Conservation (phyloP, 1,140 invertebrate species). For the Drosophila asahinai region DNA sequence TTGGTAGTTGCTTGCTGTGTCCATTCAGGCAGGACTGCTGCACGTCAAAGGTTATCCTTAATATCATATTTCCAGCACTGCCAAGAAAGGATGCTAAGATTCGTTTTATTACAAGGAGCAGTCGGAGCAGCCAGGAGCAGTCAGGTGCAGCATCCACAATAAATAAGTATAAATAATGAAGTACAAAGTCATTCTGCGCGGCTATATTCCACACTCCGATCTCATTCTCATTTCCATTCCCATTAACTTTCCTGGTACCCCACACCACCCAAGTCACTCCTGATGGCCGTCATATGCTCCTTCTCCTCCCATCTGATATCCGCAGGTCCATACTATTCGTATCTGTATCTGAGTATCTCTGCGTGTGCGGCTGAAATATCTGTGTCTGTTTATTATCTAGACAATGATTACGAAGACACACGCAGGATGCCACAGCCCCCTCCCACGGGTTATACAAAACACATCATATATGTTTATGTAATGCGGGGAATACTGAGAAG, state of each 20-base stretch:
- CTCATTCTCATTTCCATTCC: conserved; percentile 1
- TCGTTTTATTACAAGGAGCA: conserved; percentile 53
- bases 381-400: conserved; percentile 59
- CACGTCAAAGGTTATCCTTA: conserved; percentile 24
- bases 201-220: conserved; percentile 12
- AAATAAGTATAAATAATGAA: conserved; percentile 82
- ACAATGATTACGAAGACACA: conserved; percentile 43
- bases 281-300: conserved; percentile 28
- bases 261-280: conserved; percentile 1
- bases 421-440: conserved; percentile 3
- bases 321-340: not conserved
- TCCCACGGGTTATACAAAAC: not conserved
- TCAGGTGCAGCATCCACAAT: conserved; percentile 24
- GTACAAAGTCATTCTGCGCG: conserved; percentile 71
- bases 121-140: conserved; percentile 20
- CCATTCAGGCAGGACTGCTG: conserved; percentile 14
- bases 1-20: conserved; percentile 42
- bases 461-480: not conserved
- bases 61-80: not conserved
- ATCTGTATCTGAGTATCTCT: conserved; percentile 22
- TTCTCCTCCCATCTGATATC: not conserved
- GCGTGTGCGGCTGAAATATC: conserved; percentile 41
- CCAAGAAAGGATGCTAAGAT: conserved; percentile 77
- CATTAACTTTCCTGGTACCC: not conserved
- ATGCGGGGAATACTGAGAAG: not conserved